Conservation (phyloP, 2,113 vertebrate species). For the Chloropsis cyanopogon region DNA sequence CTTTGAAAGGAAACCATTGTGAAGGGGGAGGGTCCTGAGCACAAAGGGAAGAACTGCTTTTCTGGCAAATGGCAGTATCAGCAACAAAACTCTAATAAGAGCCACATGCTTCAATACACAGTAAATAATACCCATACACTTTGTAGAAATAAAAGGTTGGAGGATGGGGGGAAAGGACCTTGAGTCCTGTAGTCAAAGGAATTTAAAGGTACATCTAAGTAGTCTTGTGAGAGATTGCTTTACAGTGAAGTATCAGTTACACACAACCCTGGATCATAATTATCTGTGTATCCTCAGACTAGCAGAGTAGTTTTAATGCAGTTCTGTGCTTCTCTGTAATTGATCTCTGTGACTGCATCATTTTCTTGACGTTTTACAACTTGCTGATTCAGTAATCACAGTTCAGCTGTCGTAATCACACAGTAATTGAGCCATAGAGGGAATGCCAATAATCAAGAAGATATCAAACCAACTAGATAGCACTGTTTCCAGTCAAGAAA, state of each 20-base stretch:
- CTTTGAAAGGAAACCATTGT: slow-evolving; percentile 38
- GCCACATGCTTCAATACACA: background rate
- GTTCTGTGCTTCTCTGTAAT: background rate
- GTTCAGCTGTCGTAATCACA: background rate
- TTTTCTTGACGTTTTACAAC: background rate
- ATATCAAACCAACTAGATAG: background rate
- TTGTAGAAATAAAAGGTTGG: background rate
- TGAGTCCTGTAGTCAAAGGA: background rate
- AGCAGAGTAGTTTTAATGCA: background rate
- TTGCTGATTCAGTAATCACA: background rate
- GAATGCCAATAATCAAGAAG: background rate
- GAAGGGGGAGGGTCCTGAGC: background rate
- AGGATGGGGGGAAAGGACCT: background rate
- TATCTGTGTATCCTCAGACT: background rate
- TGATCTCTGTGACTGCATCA: background rate
- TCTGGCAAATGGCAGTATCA: background rate
- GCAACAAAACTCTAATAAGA: background rate
- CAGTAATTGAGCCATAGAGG: background rate
- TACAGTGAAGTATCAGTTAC: slow-evolving; percentile 9
- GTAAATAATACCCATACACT: background rate
- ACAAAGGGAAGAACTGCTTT: background rate
- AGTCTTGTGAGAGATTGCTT: background rate
- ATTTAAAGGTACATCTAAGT: background rate
- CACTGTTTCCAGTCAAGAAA: background rate
- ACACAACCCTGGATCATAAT: background rate